phyloP scores from a whole-genome alignment of 2,888 invertebrate species.

The Oxytorus armatus region DNA sequence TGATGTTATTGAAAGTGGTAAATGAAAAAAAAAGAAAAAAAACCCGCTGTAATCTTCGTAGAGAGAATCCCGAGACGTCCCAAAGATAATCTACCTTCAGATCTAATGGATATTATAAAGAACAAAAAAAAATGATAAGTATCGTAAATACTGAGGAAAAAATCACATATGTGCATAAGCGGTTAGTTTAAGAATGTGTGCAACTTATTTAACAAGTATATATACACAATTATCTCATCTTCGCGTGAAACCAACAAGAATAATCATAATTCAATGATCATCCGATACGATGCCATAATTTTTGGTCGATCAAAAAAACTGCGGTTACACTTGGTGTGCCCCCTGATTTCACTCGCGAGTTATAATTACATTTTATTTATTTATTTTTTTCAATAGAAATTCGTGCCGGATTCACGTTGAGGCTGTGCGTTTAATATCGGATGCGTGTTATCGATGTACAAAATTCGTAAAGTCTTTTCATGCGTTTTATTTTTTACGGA shows the following conservation, averaged over 20 bases:
- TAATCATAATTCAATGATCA: conserved; percentile 14
- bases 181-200: conserved; percentile 46
- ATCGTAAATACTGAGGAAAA: conserved; percentile 41
- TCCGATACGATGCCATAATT: conserved; percentile 4
- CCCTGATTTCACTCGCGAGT: no score
- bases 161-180: conserved; percentile 34
- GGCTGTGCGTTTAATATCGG: conserved; percentile 53
- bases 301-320: no score
- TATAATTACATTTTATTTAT: no score
- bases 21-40: conserved; percentile 24
- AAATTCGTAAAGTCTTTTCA: conserved; percentile 10
- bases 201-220: conserved; percentile 40
- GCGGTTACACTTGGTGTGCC: no score
- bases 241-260: conserved; percentile 21
- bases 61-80: conserved; percentile 43
- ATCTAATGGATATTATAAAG: conserved; percentile 30
- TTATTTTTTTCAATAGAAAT: conserved; percentile 22
- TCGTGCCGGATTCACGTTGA: conserved; percentile 31
- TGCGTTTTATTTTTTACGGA: conserved; percentile 2
- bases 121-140: conserved; percentile 3
- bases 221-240: conserved; percentile 36
- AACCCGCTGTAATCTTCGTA: conserved; percentile 36
- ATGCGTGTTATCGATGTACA: conserved; percentile 7
- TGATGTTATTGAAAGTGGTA: conserved; percentile 44
- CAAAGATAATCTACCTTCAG: conserved; percentile 53